A percentile compares a stretch with the other conserved stretches of the same genome.
Evolutionary conservation across 2,797 vertebrate genomes (phyloP).

Genomic region (Brachyalestes nurse): DNA sequence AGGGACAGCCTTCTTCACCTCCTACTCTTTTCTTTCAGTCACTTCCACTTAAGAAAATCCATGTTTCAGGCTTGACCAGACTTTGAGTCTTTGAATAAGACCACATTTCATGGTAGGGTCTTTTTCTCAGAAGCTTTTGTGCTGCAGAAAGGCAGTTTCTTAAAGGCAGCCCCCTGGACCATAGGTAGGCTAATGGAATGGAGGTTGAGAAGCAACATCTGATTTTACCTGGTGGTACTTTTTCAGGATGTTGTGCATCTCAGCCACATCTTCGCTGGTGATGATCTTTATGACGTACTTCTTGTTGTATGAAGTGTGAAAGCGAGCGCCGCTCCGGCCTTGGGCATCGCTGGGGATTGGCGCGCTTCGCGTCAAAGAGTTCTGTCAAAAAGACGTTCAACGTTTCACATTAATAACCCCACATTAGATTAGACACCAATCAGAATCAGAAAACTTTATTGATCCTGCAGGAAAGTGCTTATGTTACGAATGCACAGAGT

Average conservation of each 20-base stretch:
- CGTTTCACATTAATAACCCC: neutral
- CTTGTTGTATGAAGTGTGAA: conserved; percentile 96
- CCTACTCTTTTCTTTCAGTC: conserved; percentile 26
- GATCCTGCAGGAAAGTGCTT: too few species aligned
- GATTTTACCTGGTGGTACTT: conserved; percentile 95
- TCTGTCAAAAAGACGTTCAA: conserved; percentile 76
- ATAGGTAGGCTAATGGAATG: neutral
- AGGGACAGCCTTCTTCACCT: conserved; percentile 24
- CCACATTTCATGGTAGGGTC: neutral
- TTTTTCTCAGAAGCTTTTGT: neutral
- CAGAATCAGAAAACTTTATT: too few species aligned
- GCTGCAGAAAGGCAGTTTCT: neutral
- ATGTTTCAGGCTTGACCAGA: neutral
- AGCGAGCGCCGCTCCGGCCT: conserved; percentile 94
- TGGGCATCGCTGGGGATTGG: conserved; percentile 94
- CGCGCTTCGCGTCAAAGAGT: conserved; percentile 94
- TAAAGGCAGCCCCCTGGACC: neutral
- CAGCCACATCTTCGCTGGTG: conserved; percentile 97
- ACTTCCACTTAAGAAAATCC: conserved; percentile 17
- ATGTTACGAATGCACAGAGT: too few species aligned
- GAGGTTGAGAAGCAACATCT: too few species aligned
- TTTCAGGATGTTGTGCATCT: conserved; percentile 99
- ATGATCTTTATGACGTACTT: conserved; percentile 98
- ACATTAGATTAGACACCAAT: neutral
- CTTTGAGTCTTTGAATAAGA: neutral